A percentile compares a stretch with the other conserved stretches of the same genome.
Evolutionary conservation across 2,888 invertebrate species (phyloP).

Genomic region (Microplitis deprimator): DNA sequence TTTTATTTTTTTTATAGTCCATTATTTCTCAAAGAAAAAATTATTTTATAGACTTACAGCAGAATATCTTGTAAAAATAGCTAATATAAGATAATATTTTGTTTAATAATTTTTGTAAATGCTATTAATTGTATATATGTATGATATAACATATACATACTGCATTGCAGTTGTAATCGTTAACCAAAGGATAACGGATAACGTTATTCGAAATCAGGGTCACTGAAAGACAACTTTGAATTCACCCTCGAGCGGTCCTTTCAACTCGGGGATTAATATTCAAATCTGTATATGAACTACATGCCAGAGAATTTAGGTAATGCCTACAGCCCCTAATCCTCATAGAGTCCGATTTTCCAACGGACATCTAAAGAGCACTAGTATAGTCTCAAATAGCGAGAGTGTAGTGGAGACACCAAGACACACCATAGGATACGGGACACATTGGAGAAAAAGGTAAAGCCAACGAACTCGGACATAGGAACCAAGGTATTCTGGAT

Average conservation of each 20-base stretch:
- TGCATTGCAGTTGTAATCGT: not conserved
- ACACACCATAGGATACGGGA: not conserved
- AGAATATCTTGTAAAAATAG: not conserved
- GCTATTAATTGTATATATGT: too few relatives aligned
- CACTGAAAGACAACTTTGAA: constrained; percentile 42
- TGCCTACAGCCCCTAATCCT: constrained; percentile 30
- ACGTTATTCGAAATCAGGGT: constrained; percentile 41
- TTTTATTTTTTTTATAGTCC: not conserved
- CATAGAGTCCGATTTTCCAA: constrained; percentile 37
- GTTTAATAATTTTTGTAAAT: not conserved
- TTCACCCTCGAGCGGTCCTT: constrained; percentile 52
- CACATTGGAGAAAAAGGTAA: constrained; percentile 2
- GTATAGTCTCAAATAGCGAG: not conserved
- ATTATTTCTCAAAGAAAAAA: not conserved
- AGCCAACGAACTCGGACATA: constrained; percentile 19
- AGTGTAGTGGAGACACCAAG: not conserved
- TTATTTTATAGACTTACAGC: not conserved
- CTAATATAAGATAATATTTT: not conserved
- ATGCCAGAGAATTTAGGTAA: constrained; percentile 42
- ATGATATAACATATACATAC: not conserved
- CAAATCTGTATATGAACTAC: constrained; percentile 64
- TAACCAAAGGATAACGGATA: constrained; percentile 20
- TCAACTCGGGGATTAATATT: constrained; percentile 64
- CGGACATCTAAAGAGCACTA: constrained; percentile 29
- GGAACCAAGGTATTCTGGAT: not conserved